These are phyloP conservation scores for Timema podura DNA, from an alignment of 2,888 invertebrate genomes.

Conservation along the genomic window DNA sequence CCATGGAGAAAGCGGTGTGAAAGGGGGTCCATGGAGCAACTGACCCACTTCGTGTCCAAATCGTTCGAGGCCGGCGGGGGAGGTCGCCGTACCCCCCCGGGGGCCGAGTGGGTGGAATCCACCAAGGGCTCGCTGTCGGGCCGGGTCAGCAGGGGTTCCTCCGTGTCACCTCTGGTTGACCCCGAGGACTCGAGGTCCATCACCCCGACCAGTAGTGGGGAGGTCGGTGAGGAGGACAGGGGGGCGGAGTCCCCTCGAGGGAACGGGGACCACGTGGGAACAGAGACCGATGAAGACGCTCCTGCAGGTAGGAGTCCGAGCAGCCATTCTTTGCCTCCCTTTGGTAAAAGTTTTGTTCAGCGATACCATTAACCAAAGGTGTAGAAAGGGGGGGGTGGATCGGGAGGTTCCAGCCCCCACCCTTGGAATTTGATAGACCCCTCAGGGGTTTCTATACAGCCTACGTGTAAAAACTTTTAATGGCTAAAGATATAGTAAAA, in stretches of 20 bases:
- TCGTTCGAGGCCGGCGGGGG: slow-evolving; percentile 58
- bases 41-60: slow-evolving; percentile 87
- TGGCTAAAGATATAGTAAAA: no score
- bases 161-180: slow-evolving; percentile 41
- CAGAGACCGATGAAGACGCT: slow-evolving; percentile 13
- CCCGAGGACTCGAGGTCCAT: slow-evolving; percentile 43
- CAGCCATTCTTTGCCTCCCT: no score
- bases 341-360: no score
- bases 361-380: no score
- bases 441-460: no score
- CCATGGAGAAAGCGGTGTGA: background rate
- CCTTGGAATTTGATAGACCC: no score
- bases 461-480: no score
- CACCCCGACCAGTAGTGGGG: slow-evolving; percentile 35
- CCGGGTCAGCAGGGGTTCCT: slow-evolving; percentile 31
- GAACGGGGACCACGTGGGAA: background rate
- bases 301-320: background rate
- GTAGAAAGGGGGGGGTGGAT: no score
- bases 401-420: no score
- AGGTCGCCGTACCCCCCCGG: slow-evolving; percentile 15
- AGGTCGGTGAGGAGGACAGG: slow-evolving; percentile 15
- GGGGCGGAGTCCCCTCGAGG: slow-evolving; percentile 17
- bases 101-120: slow-evolving; percentile 9
- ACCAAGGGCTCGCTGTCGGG: slow-evolving; percentile 15
- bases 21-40: slow-evolving; percentile 68